Percentiles rank a stretch among this genome's conserved stretches.
phyloP scores from a whole-genome alignment of 2,888 invertebrate genomes.

The Megamerina dolium region DNA sequence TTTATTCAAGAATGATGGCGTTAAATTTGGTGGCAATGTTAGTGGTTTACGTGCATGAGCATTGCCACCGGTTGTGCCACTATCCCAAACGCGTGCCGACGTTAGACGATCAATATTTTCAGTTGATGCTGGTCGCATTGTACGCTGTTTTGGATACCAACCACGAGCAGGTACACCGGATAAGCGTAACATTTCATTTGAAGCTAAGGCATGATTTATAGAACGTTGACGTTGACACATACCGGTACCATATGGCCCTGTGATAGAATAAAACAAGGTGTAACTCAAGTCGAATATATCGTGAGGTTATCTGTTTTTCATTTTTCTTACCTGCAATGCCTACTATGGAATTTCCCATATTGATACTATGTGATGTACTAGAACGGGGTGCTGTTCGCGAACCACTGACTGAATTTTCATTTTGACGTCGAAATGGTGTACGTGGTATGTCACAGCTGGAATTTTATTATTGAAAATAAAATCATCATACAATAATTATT shows the following conservation, averaged over 20 bases:
- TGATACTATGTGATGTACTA: slow-evolving; percentile 47
- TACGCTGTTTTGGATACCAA: slow-evolving; percentile 72
- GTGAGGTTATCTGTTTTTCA: too few species aligned
- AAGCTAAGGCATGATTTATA: slow-evolving; percentile 56
- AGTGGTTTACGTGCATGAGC: slow-evolving; percentile 66
- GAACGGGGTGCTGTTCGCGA: slow-evolving; percentile 59
- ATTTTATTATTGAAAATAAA: too few species aligned
- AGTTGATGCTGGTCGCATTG: slow-evolving; percentile 72
- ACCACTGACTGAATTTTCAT: slow-evolving; percentile 48
- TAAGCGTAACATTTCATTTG: slow-evolving; percentile 73
- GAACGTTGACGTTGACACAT: slow-evolving; percentile 52
- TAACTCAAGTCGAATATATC: too few species aligned
- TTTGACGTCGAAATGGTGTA: slow-evolving; percentile 64
- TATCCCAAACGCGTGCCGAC: slow-evolving; percentile 53
- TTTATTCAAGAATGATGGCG: slow-evolving; percentile 84
- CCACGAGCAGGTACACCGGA: slow-evolving; percentile 78
- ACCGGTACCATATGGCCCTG: slow-evolving; percentile 34
- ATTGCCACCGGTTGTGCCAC: slow-evolving; percentile 48
- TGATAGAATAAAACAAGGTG: too few species aligned
- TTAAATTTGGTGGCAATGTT: slow-evolving; percentile 81
- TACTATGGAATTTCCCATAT: slow-evolving; percentile 47
- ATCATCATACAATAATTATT: too few species aligned
- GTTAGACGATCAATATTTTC: slow-evolving; percentile 74
- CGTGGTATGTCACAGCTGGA: slow-evolving; percentile 69
- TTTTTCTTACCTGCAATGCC: slow-evolving; percentile 38